Evolutionary conservation across 2,797 vertebrate species (phyloP).

Genomic region (Premnoplex brunnescens): DNA sequence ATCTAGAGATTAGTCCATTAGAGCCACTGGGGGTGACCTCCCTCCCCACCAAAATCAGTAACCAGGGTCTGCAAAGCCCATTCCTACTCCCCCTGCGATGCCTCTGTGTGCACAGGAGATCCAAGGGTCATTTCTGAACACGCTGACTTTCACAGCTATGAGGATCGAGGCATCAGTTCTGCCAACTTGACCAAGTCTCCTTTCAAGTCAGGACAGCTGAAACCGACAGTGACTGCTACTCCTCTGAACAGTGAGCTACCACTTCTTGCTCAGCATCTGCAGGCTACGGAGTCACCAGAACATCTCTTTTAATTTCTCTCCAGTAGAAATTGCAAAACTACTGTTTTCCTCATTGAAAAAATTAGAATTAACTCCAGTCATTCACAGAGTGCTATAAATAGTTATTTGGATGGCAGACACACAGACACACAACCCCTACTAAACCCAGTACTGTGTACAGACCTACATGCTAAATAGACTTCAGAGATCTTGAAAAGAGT

Average conservation of each 20-base stretch:
- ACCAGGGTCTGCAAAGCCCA: background rate
- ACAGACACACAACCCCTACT: background rate
- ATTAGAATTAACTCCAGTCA: background rate
- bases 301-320: background rate
- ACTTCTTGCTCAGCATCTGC: background rate
- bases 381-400: background rate
- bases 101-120: background rate
- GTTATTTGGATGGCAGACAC: background rate
- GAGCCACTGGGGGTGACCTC: background rate
- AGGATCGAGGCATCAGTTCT: background rate
- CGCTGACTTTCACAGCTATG: rapidly evolving
- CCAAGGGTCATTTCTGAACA: rapidly evolving
- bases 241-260: background rate
- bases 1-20: background rate
- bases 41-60: background rate
- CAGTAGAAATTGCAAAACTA: background rate
- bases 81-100: background rate
- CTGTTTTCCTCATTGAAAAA: background rate
- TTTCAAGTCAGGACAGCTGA: background rate
- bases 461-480: background rate
- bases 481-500: background rate
- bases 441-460: background rate
- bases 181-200: background rate
- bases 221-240: background rate
- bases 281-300: background rate